A percentile compares a stretch with the other conserved stretches of the same genome.
These are phyloP conservation scores for Drosophila murphyi DNA, from an alignment of 1,140 invertebrate genomes.

Conservation along the genomic window DNA sequence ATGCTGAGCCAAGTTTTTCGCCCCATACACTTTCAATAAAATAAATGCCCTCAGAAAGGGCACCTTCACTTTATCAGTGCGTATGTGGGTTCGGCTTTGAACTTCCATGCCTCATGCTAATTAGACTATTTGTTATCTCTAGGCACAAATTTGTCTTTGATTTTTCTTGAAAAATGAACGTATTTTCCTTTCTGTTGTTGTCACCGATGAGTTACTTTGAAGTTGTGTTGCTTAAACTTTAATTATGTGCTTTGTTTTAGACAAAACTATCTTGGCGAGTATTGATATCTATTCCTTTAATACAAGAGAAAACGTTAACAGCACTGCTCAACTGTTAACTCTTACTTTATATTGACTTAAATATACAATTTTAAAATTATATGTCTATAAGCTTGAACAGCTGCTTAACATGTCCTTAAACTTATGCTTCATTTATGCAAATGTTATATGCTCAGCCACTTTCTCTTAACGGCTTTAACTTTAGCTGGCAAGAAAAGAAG, in stretches of 20 bases:
- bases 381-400: not conserved
- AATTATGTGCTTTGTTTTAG: not conserved
- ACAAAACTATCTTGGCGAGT: not conserved
- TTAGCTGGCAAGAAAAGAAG: not conserved
- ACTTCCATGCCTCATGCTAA: constrained; percentile 17
- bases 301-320: too few species aligned
- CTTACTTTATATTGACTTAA: too few species aligned
- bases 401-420: not conserved
- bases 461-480: not conserved
- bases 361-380: too few species aligned
- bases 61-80: constrained; percentile 17
- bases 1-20: constrained; percentile 49
- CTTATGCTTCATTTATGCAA: not conserved
- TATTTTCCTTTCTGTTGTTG: not conserved
- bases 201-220: constrained; percentile 4
- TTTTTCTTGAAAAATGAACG: not conserved
- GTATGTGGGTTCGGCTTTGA: constrained; percentile 27
- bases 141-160: constrained; percentile 7
- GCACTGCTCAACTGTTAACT: too few species aligned
- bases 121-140: constrained; percentile 19
- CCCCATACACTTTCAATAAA: constrained; percentile 38
- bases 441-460: not conserved
- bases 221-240: not conserved
- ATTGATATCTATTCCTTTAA: not conserved
- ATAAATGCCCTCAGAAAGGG: constrained; percentile 33